Base-by-base conservation (phyloP, 2,113 vertebrate genomes). In the Myrmophylax atrothorax region DNA sequence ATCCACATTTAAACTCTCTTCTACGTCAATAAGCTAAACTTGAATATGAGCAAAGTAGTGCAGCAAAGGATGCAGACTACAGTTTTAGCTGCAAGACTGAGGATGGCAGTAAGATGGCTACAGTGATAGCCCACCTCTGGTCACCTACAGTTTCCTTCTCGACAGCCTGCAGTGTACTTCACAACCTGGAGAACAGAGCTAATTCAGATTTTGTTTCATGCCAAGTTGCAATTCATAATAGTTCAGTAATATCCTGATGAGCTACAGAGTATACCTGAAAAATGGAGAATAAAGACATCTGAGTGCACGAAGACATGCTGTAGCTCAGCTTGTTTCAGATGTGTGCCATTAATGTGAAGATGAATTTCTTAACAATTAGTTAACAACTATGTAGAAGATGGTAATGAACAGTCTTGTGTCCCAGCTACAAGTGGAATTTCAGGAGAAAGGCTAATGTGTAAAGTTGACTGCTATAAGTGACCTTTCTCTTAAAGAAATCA, bases 241-340 rank as follows among this genome's bases (percentile, higher is more conserved):
- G 49, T 68, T 40, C 19, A 33, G 38, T 31, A 92, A 72, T 22
- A 85, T 68, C 12, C 26, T 2, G 1, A n/a, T 47, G 44, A 78
- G 22, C 37, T 73, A 55, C 33, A 84, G 37, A 44, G 14, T 40
- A 53, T 29, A 50, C 6, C 52, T 72, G 38, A 75, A 70, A 19
- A 35, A 63, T 0, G 2, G n/a, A 70, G 17, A 81, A 40, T 40
- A 58, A 82, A 78, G 69, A 55, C 6, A 69, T 15, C 15, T 35
- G 50, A 70, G 14, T 28, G 24, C 20, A 33, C 4, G 37, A 84
- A 77, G 58, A 28, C 38, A 50, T 33, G 33, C 14, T 60, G 11
- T 38, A 42, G 55, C 17, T 79, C 28, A 46, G 5, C 15, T 73
- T 0, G 0, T 38, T 74, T 20, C 76, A n/a, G 31, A 76, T 2